phyloP scores from a whole-genome alignment of 2,797 vertebrate species.

The Periophthalmus magnuspinnatus region DNA sequence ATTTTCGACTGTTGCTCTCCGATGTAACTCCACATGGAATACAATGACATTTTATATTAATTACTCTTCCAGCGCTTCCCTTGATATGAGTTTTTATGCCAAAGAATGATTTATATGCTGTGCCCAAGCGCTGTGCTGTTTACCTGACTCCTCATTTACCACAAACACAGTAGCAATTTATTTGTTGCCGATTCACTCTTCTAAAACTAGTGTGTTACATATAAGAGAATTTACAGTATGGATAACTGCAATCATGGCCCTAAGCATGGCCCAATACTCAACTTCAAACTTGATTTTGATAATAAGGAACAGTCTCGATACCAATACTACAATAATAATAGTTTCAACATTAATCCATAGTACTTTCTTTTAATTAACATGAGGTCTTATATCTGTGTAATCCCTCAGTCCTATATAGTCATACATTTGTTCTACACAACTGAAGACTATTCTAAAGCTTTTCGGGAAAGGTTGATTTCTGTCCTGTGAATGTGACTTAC shows the following conservation, averaged over 20 bases:
- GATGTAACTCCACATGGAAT: constrained; percentile 2
- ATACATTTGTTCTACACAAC: no score
- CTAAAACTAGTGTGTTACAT: not conserved
- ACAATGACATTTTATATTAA: constrained; percentile 10
- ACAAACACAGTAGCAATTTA: not conserved
- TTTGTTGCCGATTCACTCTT: not conserved
- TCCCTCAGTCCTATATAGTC: no score
- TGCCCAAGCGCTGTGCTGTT: not conserved
- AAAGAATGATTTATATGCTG: not conserved
- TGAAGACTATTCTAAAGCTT: no score
- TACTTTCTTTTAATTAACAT: no score
- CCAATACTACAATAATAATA: no score
- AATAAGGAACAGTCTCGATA: no score
- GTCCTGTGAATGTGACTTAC: no score
- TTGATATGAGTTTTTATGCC: constrained; percentile 7
- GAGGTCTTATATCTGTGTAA: no score
- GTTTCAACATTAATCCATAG: no score
- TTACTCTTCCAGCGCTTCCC: constrained; percentile 7
- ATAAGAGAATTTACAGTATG: not conserved
- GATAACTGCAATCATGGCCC: not conserved
- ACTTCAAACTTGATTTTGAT: no score
- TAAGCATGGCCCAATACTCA: no score
- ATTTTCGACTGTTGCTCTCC: not conserved
- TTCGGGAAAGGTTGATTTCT: no score
- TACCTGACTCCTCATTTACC: not conserved